phyloP scores from a whole-genome alignment of 2,113 vertebrate species.

The Ictidomys tridecemlineatus region DNA sequence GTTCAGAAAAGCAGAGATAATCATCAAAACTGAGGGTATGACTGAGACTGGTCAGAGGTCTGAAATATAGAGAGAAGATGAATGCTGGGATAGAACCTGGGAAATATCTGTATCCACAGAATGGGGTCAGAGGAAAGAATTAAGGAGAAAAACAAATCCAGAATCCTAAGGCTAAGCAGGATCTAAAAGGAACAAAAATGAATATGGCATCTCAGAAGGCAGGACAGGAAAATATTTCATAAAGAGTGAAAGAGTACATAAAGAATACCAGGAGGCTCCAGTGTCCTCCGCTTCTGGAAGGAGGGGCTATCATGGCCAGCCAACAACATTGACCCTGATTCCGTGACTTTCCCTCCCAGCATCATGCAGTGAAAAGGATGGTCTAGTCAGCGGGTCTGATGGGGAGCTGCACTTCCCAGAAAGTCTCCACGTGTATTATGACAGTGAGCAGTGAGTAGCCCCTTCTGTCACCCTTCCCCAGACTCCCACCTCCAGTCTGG shows the following conservation, averaged over 20 bases:
- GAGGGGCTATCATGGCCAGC: no score
- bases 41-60: neutral
- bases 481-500: neutral
- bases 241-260: neutral
- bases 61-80: neutral
- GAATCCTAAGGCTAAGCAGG: neutral
- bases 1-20: neutral
- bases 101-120: neutral
- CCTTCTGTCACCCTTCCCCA: neutral
- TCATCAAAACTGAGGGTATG: neutral
- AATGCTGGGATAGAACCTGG: neutral
- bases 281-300: neutral
- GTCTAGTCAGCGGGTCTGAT: constrained; percentile 76
- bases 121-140: neutral
- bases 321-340: neutral
- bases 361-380: constrained; percentile 86
- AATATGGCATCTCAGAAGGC: neutral
- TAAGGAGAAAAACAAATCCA: neutral
- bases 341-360: constrained; percentile 69
- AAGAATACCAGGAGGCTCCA: neutral
- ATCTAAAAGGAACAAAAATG: neutral
- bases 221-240: neutral
- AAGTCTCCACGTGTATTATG: constrained; percentile 81
- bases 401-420: constrained; percentile 90
- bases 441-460: constrained; percentile 90